phyloP scores from a whole-genome alignment of 2,888 invertebrate species.

The Eristalis pertinax region DNA sequence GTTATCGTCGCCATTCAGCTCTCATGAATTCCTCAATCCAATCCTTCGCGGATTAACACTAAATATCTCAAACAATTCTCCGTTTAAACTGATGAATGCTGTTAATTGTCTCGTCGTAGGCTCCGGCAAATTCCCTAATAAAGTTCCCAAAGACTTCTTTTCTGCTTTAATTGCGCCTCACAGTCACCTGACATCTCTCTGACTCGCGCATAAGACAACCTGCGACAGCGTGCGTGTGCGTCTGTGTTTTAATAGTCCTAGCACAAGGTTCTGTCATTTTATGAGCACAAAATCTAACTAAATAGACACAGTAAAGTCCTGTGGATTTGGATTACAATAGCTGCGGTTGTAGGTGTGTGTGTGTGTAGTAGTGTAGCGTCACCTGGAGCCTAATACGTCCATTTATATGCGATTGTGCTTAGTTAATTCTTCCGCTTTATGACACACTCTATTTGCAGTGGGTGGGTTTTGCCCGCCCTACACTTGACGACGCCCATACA shows the following conservation, averaged over 20 bases:
- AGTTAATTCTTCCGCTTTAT: constrained; percentile 33
- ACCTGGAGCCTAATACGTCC: constrained; percentile 27
- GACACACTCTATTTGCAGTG: neutral
- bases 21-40: neutral
- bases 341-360: neutral
- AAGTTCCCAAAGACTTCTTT: neutral
- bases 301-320: neutral
- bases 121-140: neutral
- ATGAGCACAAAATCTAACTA: neutral
- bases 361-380: neutral
- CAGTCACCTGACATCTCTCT: neutral
- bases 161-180: too few relatives aligned
- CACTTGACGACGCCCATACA: neutral
- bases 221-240: neutral
- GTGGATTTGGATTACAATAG: neutral
- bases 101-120: neutral
- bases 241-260: neutral
- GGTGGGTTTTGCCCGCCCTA: neutral
- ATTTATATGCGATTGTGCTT: constrained; percentile 28
- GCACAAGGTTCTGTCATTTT: neutral
- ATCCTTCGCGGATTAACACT: neutral
- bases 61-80: neutral
- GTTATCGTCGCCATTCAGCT: neutral
- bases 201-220: neutral
- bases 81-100: neutral